Evolutionary conservation across 2,888 invertebrate species (phyloP).

Genomic region (Ctena decussata): DNA sequence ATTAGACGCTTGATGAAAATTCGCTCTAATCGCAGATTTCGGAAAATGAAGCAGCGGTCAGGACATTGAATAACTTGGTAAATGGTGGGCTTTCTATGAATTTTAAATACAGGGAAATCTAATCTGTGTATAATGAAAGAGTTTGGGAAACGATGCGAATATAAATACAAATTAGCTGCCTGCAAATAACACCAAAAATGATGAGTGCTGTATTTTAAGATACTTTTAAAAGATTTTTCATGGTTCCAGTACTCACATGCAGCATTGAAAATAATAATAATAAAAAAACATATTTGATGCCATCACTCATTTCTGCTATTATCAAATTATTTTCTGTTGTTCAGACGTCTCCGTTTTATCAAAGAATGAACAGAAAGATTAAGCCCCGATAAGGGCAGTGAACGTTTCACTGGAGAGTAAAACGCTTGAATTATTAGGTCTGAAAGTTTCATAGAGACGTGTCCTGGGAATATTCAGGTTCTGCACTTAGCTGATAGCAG

Average conservation of each 20-base stretch:
- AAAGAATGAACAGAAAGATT: not conserved
- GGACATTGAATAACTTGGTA: not conserved
- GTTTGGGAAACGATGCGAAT: not conserved
- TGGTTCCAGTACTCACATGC: no score
- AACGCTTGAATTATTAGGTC: not conserved
- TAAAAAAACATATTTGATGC: no score
- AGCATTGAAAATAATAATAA: no score
- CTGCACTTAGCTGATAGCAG: conserved; percentile 30
- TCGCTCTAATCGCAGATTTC: not conserved
- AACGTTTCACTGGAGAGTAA: not conserved
- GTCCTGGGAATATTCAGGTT: not conserved
- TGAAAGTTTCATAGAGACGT: not conserved
- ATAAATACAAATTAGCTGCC: not conserved
- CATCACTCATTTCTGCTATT: no score
- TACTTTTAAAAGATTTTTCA: no score
- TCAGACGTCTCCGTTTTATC: no score
- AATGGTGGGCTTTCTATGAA: not conserved
- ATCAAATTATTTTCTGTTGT: no score
- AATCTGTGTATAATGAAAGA: not conserved
- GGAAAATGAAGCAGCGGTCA: not conserved
- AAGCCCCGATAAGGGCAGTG: not conserved
- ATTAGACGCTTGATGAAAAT: conserved; percentile 60
- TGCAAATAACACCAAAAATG: no score
- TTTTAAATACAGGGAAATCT: not conserved
- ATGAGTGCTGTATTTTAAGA: no score